A percentile compares a stretch with the other conserved stretches of the same genome.
These are phyloP conservation scores for Chrosomus eos DNA, from an alignment of 2,797 vertebrate species.

Conservation along the genomic window DNA sequence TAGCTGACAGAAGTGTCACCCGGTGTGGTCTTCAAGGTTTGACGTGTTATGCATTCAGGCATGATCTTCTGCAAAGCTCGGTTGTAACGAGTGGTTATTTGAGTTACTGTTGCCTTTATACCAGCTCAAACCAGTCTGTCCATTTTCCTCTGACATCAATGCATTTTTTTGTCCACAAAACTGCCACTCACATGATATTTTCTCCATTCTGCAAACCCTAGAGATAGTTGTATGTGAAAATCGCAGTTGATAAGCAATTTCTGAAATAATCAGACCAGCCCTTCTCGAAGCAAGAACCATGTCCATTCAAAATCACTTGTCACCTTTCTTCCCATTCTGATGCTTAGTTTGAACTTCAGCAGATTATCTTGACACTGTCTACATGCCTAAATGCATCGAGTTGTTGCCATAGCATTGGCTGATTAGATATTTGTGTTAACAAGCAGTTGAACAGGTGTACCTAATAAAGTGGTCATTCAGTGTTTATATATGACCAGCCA, in stretches of 20 bases:
- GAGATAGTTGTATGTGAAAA: not conserved
- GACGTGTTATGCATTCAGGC: not conserved
- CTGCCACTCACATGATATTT: constrained; percentile 19
- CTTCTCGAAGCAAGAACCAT: not conserved
- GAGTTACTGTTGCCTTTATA: too few relatives aligned
- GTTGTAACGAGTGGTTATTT: not conserved
- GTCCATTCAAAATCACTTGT: not conserved
- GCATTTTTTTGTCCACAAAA: constrained; percentile 46
- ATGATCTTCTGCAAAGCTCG: too few relatives aligned
- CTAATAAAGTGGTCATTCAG: not conserved
- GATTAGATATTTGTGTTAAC: not conserved
- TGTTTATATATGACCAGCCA: not conserved
- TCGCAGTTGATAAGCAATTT: not conserved
- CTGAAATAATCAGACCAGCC: not conserved
- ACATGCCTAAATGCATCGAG: not conserved
- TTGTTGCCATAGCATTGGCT: too few relatives aligned
- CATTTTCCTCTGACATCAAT: constrained; percentile 65
- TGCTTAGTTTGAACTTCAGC: not conserved
- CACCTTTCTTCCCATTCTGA: not conserved
- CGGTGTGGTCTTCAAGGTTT: not conserved
- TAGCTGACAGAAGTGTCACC: not conserved
- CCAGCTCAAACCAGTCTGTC: constrained; percentile 45
- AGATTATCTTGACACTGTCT: not conserved
- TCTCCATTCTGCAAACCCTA: not conserved
- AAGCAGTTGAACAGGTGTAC: not conserved